Evolutionary conservation across 1,140 invertebrate species (phyloP).

Genomic region (Artemia franciscana): DNA sequence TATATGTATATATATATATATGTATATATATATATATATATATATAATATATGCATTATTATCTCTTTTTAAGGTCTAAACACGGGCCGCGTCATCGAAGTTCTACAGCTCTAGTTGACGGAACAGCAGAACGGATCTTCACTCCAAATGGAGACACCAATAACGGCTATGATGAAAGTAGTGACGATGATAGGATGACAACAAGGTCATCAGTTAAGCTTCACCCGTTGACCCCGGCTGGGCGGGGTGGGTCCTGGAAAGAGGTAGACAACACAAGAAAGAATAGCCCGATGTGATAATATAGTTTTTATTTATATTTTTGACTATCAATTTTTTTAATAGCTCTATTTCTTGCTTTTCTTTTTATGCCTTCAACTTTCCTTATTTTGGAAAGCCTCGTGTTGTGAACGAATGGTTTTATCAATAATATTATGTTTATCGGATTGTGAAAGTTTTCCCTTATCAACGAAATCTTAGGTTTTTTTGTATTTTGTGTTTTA

Average conservation of each 20-base stretch:
- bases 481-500: no score
- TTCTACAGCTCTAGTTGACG: slow-evolving; percentile 30
- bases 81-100: slow-evolving; percentile 25
- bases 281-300: slow-evolving; percentile 2
- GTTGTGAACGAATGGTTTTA: no score
- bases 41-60: no score
- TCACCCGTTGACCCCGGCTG: not conserved
- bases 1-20: no score
- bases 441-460: no score
- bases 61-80: slow-evolving; percentile 10
- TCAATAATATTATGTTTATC: no score
- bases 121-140: slow-evolving; percentile 29
- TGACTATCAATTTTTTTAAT: no score
- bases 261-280: not conserved
- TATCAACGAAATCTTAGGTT: no score
- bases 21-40: no score
- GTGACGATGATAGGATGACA: slow-evolving; percentile 1
- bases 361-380: no score
- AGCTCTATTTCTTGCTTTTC: no score
- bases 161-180: slow-evolving; percentile 3
- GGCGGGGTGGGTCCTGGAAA: not conserved
- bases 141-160: slow-evolving; percentile 3
- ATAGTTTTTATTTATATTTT: not conserved
- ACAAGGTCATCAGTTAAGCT: slow-evolving; percentile 1
- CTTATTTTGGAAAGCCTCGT: no score